Base-by-base conservation (phyloP, 2,113 vertebrate genomes). In the Microcebus tavaratra region DNA sequence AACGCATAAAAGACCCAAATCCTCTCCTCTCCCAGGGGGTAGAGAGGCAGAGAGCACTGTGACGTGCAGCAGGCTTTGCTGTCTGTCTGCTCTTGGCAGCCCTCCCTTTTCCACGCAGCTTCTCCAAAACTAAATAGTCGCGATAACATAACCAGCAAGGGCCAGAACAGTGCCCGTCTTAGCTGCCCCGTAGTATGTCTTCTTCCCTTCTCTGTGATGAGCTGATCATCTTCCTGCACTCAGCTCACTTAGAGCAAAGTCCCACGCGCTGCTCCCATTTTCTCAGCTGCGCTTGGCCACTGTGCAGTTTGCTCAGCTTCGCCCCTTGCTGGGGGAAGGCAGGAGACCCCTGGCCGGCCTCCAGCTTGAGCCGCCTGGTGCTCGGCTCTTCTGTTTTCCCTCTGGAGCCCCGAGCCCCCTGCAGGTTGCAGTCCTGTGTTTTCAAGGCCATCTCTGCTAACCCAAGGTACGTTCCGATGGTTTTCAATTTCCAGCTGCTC, bases 371-470 rank as follows among this genome's bases (percentile, higher is more conserved):
- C 18, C 6, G 34, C 39, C 31, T 4, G 8, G 12, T 18, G 3
- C 6, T 10, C 1, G 34, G 31, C 80, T 89, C 57, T 31, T 57
- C 3, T 84, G 15, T 17, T 31, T 75, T 75, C 72, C 29, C 91
- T 20, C 0, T 42, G 21, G 55, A 50, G n/a, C 68, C 31, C 1
- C 63, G 18, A 17, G 55, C 50, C 65, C 29, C n/a, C 61, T 39
- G 72, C 57, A 75, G 61, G 73, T 42, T 63, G 13, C 23, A 68
- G 75, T 55, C 14, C 68, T 65, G 13, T 29, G n/a, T 65, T 82
- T 79, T 57, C 94, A 75, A 86, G 94, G 92, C 79, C 92, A 59
- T 78, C 70, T 82, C n/a, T 68, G 88, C 79, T 87, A 70, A 92
- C 61, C 18, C 20, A 6, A 72, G 72, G n/a, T 88, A 90, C 86